Evolutionary conservation across 2,113 vertebrate genomes (phyloP).

Genomic region (Taurulus bubalis): DNA sequence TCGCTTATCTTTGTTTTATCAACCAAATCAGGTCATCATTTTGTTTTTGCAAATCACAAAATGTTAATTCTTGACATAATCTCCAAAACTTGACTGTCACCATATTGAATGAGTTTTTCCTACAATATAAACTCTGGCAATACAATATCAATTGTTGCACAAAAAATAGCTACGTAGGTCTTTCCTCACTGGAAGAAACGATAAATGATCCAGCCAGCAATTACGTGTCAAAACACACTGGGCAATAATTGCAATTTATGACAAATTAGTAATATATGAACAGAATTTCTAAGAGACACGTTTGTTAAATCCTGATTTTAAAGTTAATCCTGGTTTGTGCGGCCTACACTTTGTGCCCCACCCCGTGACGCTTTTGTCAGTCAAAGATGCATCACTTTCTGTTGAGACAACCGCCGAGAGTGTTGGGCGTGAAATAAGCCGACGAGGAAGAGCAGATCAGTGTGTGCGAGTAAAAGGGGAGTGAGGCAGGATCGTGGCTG

Average conservation of each 20-base stretch:
- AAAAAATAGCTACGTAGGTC: not conserved
- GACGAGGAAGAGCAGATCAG: slow-evolving; percentile 34
- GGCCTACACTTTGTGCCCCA: not conserved
- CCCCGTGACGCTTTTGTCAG: slow-evolving; percentile 26
- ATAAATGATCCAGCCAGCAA: not conserved
- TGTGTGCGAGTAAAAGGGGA: not conserved
- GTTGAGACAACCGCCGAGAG: slow-evolving; percentile 4
- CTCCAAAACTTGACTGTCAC: not conserved
- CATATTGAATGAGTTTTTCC: not conserved
- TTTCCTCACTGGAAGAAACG: not conserved
- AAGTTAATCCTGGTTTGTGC: not conserved
- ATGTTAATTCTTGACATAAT: not conserved
- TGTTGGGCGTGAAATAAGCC: slow-evolving; percentile 31
- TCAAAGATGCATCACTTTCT: slow-evolving; percentile 18
- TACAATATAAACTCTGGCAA: not conserved
- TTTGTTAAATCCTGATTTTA: not conserved
- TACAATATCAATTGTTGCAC: not conserved
- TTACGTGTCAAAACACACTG: not conserved
- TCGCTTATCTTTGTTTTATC: not conserved
- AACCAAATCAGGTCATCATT: not conserved
- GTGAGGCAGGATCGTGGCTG: slow-evolving; percentile 20
- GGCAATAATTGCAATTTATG: not conserved
- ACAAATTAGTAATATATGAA: not conserved
- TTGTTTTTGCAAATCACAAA: not conserved
- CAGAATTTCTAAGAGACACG: not conserved